These are phyloP conservation scores for Plagodis pulveraria DNA, from an alignment of 2,888 invertebrate species.

Conservation along the genomic window DNA sequence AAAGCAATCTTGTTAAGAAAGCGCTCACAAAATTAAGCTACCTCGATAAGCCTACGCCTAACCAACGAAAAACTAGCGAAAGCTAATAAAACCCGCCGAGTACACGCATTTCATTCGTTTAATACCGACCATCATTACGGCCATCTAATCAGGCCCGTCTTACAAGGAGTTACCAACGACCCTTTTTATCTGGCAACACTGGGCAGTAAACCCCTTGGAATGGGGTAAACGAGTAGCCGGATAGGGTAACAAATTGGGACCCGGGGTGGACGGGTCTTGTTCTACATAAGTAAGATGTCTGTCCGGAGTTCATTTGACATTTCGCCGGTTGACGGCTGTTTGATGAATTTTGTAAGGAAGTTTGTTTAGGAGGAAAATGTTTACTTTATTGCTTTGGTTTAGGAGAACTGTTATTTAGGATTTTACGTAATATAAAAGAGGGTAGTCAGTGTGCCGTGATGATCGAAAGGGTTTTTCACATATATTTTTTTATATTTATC, in stretches of 20 bases:
- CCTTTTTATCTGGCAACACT: constrained; percentile 69
- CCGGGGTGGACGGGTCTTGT: constrained; percentile 23
- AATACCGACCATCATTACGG: constrained; percentile 64
- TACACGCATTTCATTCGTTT: constrained; percentile 45
- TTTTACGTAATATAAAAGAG: too few relatives aligned
- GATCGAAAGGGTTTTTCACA: too few relatives aligned
- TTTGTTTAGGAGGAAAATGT: constrained; percentile 7
- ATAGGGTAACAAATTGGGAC: constrained; percentile 52
- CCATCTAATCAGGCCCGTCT: constrained; percentile 66
- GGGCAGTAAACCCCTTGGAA: constrained; percentile 57
- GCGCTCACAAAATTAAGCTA: constrained; percentile 7
- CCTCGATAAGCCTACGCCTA: constrained; percentile 8
- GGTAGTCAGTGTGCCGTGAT: too few relatives aligned
- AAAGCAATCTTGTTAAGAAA: constrained; percentile 15
- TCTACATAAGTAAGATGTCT: constrained; percentile 26
- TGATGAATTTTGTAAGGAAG: constrained; percentile 16
- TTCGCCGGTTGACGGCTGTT: constrained; percentile 3
- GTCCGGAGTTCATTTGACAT: constrained; percentile 27
- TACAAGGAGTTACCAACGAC: constrained; percentile 52
- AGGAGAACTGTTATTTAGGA: neutral
- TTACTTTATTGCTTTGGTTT: constrained; percentile 6
- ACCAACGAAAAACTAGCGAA: constrained; percentile 4
- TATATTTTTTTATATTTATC: too few relatives aligned
- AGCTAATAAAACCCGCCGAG: constrained; percentile 34
- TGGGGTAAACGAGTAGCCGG: constrained; percentile 46